Evolutionary conservation across 2,797 vertebrate genomes (phyloP).

Genomic region (Scolopax rusticola): DNA sequence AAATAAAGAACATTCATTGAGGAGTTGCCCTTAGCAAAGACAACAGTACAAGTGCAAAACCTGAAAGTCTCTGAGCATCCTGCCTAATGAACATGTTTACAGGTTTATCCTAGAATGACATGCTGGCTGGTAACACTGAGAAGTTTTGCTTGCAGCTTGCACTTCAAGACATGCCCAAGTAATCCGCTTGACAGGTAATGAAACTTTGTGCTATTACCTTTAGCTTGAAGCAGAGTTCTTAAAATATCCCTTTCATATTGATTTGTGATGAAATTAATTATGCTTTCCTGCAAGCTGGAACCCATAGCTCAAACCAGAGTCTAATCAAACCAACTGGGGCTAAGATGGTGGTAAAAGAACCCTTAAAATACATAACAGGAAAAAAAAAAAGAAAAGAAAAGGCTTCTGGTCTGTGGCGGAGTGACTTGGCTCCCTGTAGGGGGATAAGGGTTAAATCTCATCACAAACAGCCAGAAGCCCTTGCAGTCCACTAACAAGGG

Average conservation of each 20-base stretch:
- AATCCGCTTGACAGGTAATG: slow-evolving; percentile 48
- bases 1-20: background rate
- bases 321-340: slow-evolving; percentile 18
- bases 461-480: slow-evolving; percentile 60
- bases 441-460: slow-evolving; percentile 44
- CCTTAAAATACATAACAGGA: background rate
- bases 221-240: slow-evolving; percentile 65
- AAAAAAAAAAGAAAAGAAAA: background rate
- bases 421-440: background rate
- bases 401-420: background rate
- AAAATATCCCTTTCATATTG: slow-evolving; percentile 66
- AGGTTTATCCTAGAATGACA: background rate
- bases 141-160: slow-evolving; percentile 15
- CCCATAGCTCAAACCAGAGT: background rate
- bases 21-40: background rate
- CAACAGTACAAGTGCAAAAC: background rate
- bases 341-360: background rate
- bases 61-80: background rate
- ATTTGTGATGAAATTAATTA: slow-evolving; percentile 74
- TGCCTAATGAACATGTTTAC: background rate
- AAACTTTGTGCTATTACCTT: slow-evolving; percentile 29
- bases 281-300: slow-evolving; percentile 26
- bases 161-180: slow-evolving; percentile 26
- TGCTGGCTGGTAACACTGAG: background rate
- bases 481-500: slow-evolving; percentile 55